Base-by-base conservation (phyloP, 1,140 invertebrate species). In the Zaprionus ornatus region DNA sequence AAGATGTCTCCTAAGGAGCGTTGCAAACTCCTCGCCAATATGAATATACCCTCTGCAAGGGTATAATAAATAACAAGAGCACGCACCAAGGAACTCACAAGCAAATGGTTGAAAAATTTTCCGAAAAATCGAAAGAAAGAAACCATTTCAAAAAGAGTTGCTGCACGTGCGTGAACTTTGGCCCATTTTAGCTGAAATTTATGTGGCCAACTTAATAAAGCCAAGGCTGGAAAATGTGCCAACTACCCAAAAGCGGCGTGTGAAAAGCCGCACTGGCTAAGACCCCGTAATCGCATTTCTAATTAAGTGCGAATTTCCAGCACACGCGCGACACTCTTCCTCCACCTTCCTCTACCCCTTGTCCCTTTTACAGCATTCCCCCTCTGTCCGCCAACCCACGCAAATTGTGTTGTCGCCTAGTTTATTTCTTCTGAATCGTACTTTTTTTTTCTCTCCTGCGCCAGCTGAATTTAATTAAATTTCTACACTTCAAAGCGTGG, bases 401-500 rank as follows among this genome's bases (percentile, higher is more conserved):
- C 55, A 87, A 87, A 79, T 79, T 86, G 79, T 86, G 84, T 87
- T 88, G 80, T 83, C 84, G 84, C 83, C 83, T 87, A 87, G 77
- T 88, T 87, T 88, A 84, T 88, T 76, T 67, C 64, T 52, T 68
- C 67, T 76, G 42, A 63, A 68, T 50, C 50, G 17, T 57, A 35
- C 35, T 63, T 60, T 70, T 67, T 68, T 82, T 86, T 83, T 80
- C n/a, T n/a, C 19, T 67, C 61, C 66, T 56, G 72, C 56, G 80
- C 83, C 40, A 88, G 85, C 74, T 85, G 81, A 90, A 88, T 88
- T 88, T 88, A 88, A 88, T 88, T 88, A 88, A 88, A 88, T 88
- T 90, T 88, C 81, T 59, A 79, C 85, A 88, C 85, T 88, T 88
- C 85, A 88, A 88, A 90, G 85, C 81, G 75, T 73, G 79, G 77